Base-by-base conservation (phyloP, 2,797 vertebrate genomes). In the Gymnodraco acuticeps region DNA sequence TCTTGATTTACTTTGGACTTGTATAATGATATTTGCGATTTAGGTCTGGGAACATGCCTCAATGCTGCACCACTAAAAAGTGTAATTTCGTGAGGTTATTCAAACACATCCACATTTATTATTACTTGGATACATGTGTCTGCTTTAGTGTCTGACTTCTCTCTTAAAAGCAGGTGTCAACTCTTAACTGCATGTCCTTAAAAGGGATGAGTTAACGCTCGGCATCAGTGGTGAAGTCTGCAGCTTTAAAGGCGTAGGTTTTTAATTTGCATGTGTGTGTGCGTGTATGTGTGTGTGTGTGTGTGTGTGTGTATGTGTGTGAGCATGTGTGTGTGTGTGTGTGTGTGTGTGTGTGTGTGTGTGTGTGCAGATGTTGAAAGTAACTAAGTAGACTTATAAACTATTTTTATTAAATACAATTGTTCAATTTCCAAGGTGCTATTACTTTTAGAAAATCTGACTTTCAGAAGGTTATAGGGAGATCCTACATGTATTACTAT, bases 151-250 rank as follows among this genome's bases (percentile, higher is more conserved):
- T 56, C 43, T 52, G 55, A 68, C 33, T 69, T 31, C 16, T 72
- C 56, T 75, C 62, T 47, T 64, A 16, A 69, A 81, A 78, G 68
- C 80, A 79, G 80, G 77, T 86, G 89, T 76, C 43, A 13, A 41
- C 50, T 55, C 48, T 8, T 62, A 48, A 68, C 64, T 64, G 55
- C 33, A 87, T 92, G 84, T 84, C 93, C 83, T 90, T 93, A 93
- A 93, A 94, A 89, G 89, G 83, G 76, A 86, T 88, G 70, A 72
- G 46, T 47, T 79, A 65, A 82, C 17, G 3, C 66, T 83, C 83
- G 43, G 72, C 66, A 70, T 73, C 75, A 71, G 63, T 16, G 38
- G 41, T 60, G 60, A 52, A 66, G 71, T 69, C 33, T 38, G 64
- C 41, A 14, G 20, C 50, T 19, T 73, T 53, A 65, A 66, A 70